Base-by-base conservation (phyloP, 1,140 invertebrate species). In the Psilanteris sp. region DNA sequence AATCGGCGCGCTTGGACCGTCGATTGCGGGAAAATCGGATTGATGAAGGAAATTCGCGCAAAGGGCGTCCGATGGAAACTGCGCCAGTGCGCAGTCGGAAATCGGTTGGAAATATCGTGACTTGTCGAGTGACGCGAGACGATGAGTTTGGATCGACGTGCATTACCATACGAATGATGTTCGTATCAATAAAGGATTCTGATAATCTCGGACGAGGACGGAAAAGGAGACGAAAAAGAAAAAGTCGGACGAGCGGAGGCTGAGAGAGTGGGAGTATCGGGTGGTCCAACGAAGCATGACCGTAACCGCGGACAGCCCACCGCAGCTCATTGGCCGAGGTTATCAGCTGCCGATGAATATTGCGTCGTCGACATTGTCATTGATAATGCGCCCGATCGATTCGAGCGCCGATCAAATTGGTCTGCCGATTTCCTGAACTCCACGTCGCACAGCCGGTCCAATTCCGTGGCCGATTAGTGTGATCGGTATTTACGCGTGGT, bases 241-340 rank as follows among this genome's bases (percentile, higher is more conserved):
- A 77, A 52, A 64, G 55, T 31, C 9, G 22, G 41, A 29, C 50
- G 34, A 50, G 43, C 70, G 22, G 16, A 48, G 37, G 62, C 29
- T 59, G 55, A 50, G 68, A 59, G 72, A 70, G 77, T 79, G 82
- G 80, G 79, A 83, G 80, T 72, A 78, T 81, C 80, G 77, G 61
- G 82, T 85, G 80, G 83, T 83, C 84, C 84, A 84, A 85, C 82
- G 81, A 83, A 67, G 79, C 79, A 79, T 55, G 79, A 83, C 80
- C 79, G 81, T 80, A 81, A 78, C 72, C 71, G 81, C 39, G 83
- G 81, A 86, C 85, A 84, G 83, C 85, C 85, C 84, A 87, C 83
- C 50, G 80, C 79, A 85, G 81, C 84, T 83, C 79, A 87, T 87
- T 87, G 85, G 85, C 78, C 83, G 73, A 85, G 78, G 82, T 81